Conservation (phyloP, 2,888 invertebrate genomes). For the Cephonodes hylas region DNA sequence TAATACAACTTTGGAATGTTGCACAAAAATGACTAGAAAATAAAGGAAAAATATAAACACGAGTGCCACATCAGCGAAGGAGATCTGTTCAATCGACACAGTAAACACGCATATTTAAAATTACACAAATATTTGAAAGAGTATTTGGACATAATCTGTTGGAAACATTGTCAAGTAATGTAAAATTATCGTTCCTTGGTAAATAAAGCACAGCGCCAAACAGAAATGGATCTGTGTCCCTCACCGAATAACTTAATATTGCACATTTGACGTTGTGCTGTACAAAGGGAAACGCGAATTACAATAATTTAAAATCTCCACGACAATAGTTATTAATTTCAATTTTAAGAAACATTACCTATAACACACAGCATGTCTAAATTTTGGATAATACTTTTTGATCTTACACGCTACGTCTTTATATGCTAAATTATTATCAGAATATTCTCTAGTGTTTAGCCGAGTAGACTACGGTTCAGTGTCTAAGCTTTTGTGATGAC, state of each 20-base stretch:
- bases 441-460: slow-evolving; percentile 66
- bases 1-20: slow-evolving; percentile 74
- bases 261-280: slow-evolving; percentile 41
- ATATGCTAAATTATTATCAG: slow-evolving; percentile 76
- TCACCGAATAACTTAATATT: slow-evolving; percentile 14
- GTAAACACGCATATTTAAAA: slow-evolving; percentile 23
- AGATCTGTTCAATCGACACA: slow-evolving; percentile 59
- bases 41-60: slow-evolving; percentile 45
- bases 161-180: slow-evolving; percentile 27
- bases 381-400: slow-evolving; percentile 79
- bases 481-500: slow-evolving; percentile 55
- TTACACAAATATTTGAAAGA: slow-evolving; percentile 37
- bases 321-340: slow-evolving; percentile 53
- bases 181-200: slow-evolving; percentile 24
- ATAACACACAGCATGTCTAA: slow-evolving; percentile 76
- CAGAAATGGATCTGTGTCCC: slow-evolving; percentile 10
- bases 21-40: slow-evolving; percentile 76
- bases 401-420: slow-evolving; percentile 66
- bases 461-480: slow-evolving; percentile 57
- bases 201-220: slow-evolving; percentile 47
- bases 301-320: slow-evolving; percentile 43
- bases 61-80: slow-evolving; percentile 48
- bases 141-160: slow-evolving; percentile 37
- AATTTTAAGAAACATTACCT: slow-evolving; percentile 59
- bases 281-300: slow-evolving; percentile 34